Evolutionary conservation across 1,140 invertebrate species (phyloP).

Genomic region (Platorchestia sp.): DNA sequence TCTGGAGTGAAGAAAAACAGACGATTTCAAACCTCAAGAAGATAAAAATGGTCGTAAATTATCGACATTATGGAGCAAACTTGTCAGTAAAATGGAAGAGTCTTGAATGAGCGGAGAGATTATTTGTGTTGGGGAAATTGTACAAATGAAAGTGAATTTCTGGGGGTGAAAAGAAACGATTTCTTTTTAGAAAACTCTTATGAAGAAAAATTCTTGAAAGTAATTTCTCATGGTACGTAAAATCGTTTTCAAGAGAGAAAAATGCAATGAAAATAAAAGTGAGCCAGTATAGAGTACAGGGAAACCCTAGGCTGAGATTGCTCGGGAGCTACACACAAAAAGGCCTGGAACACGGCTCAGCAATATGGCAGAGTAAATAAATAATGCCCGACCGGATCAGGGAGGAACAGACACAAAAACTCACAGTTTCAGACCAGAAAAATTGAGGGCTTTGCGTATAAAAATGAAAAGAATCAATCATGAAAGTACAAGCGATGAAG

Average conservation of each 20-base stretch:
- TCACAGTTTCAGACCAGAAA: neutral
- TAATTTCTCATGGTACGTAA: neutral
- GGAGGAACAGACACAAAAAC: neutral
- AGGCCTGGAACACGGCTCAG: neutral
- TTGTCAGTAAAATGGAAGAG: neutral
- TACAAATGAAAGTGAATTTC: neutral
- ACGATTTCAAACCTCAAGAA: neutral
- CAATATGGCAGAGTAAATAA: neutral
- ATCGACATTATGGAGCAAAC: neutral
- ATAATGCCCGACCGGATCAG: neutral
- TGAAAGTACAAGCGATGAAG: neutral
- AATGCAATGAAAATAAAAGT: neutral
- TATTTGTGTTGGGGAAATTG: neutral
- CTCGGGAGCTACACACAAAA: neutral
- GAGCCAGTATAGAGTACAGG: neutral
- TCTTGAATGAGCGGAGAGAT: neutral
- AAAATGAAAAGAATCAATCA: neutral
- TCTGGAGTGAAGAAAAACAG: neutral
- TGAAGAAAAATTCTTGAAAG: neutral
- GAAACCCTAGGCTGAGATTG: neutral
- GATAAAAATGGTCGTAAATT: neutral
- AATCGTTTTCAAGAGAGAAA: neutral
- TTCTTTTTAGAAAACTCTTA: neutral
- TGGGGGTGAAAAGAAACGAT: neutral
- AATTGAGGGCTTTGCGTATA: neutral